Percentiles rank a stretch among this genome's conserved stretches.
Evolutionary conservation across 2,113 vertebrate genomes (phyloP).

Genomic region (Tragelaphus buxtoni): DNA sequence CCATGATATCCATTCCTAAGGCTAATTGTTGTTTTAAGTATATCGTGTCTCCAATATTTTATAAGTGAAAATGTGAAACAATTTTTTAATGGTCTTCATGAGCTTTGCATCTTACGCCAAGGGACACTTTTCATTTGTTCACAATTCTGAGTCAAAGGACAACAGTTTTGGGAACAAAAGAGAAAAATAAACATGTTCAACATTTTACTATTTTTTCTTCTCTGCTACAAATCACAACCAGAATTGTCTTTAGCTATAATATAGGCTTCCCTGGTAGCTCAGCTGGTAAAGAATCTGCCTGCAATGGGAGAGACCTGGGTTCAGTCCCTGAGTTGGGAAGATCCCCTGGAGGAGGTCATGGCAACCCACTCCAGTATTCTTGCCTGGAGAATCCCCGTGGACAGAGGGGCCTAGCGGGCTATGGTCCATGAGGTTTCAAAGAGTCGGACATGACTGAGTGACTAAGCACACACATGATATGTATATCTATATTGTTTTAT

Average conservation of each 20-base stretch:
- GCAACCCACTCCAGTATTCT: neutral
- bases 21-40: conserved; percentile 22
- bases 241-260: neutral
- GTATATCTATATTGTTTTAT: neutral
- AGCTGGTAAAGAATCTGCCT: neutral
- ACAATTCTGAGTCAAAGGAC: conserved; percentile 8
- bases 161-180: neutral
- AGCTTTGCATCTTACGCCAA: neutral
- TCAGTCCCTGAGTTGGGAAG: neutral
- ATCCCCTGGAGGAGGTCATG: neutral
- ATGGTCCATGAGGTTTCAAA: neutral
- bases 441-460: neutral
- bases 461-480: neutral
- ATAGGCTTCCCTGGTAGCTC: neutral
- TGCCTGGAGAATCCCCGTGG: neutral
- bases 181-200: neutral
- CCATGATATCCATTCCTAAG: neutral
- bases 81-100: neutral
- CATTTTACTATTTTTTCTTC: conserved; percentile 26
- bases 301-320: neutral
- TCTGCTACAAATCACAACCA: neutral
- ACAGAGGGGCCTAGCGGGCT: neutral
- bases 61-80: neutral
- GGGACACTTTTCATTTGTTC: neutral
- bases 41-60: neutral